Evolutionary conservation across 1,140 invertebrate species (phyloP), one percentile per base, ranked within the genome.

Genomic region (Atta cephalotes): DNA sequence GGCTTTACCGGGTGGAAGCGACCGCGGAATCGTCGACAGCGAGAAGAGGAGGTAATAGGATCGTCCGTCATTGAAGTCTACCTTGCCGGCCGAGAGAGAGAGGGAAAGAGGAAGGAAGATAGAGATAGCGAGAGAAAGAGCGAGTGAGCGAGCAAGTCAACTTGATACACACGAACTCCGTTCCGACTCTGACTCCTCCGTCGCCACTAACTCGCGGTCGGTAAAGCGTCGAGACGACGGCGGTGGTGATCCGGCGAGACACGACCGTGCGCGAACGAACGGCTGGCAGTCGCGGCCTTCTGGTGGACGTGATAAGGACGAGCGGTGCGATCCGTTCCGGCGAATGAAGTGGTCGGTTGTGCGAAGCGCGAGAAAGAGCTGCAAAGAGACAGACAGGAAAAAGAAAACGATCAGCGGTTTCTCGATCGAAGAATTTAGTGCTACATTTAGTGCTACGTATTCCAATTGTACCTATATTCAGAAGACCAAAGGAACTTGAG

Each of bases 271-370:
- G 63, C 58, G 72, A 71, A 51, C 35, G 49, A 39, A 35, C 84
- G 77, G 82, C 71, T 82, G 51, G 49, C 88, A 89, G 88, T 90
- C 88, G 88, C 84, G 72, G 78, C 74, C 68, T 87, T 89, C 71
- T 82, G 45, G 88, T 89, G 85, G 65, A 89, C 84, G 88, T 58
- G 88, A 90, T 90, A 90, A 90, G 88, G 77, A 80, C 71, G 71
- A 89, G 14, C 51, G 84, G 39, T 56, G 62, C 60, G 88, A 87
- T 65, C 63, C 58, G 81, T 88, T 63, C 78, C 70, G 71, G 58
- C 70, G 77, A 89, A 72, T 70, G 62, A 76, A 76, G 82, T 49
- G 76, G 81, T 78, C 71, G 86, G 70, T 66, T 66, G 74, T 70
- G 72, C 70, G 86, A 87, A 62, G 49, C 56, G 3, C 31, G n/a